Conservation (phyloP, 1,140 invertebrate species). For the Papilio xuthus region DNA sequence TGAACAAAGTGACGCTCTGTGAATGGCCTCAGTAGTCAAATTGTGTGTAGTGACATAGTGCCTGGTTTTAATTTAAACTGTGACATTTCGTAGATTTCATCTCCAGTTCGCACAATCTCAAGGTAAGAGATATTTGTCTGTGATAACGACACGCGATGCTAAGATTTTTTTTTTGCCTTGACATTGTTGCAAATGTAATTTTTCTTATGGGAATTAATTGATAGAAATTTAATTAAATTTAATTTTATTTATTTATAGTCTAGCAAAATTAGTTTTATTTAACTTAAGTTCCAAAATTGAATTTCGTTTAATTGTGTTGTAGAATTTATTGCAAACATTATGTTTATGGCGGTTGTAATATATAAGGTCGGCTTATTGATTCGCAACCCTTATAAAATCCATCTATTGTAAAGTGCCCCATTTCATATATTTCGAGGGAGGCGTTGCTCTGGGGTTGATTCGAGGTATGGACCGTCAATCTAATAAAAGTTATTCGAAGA, state of each 20-base stretch:
- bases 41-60: constrained; percentile 22
- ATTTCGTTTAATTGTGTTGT: constrained; percentile 25
- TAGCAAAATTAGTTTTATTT: constrained; percentile 33
- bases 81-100: constrained; percentile 4
- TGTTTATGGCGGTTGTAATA: constrained; percentile 53
- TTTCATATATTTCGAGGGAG: constrained; percentile 68
- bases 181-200: neutral
- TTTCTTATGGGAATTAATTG: constrained; percentile 10
- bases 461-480: constrained; percentile 44
- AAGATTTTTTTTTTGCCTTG: neutral
- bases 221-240: constrained; percentile 11
- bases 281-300: neutral
- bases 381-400: constrained; percentile 75
- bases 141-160: constrained; percentile 1
- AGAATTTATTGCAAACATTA: constrained; percentile 51
- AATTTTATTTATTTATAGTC: constrained; percentile 30
- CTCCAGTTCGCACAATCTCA: neutral
- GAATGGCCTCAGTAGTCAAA: constrained; percentile 37
- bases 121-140: constrained; percentile 26
- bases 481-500: constrained; percentile 48
- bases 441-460: constrained; percentile 55
- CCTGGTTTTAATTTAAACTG: neutral
- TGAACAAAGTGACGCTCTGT: constrained; percentile 46
- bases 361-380: constrained; percentile 62
- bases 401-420: constrained; percentile 64